Base-by-base conservation (phyloP, 2,888 invertebrate genomes). In the Taenaris catops region DNA sequence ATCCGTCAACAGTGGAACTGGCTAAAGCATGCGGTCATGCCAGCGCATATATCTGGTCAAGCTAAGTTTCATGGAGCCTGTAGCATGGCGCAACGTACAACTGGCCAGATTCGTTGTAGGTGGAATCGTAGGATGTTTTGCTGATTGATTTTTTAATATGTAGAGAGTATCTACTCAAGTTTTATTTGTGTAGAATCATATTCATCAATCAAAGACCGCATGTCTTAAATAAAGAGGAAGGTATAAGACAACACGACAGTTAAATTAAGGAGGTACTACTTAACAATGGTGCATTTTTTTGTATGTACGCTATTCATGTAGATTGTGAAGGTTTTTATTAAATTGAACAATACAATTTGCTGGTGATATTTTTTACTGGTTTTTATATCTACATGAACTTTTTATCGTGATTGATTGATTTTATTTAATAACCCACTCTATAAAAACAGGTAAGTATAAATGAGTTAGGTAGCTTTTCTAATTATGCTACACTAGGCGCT, bases 251-350 rank as follows among this genome's bases (percentile, higher is more conserved):
- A 70, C 62, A 70, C 66, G 63, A 75, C 76, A 75, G 76, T 75
- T 78, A 46, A 46, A 46, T 46, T 76, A 73, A 73, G 59, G 70
- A 74, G 58, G 69, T 65, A 73, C 70, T 73, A 66, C 50, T 58
- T 59, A 60, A 79, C 73, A 76, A 76, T 71, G 69, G 70, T 59
- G 73, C 69, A 71, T 71, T 63, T 69, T 76, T 78, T 79, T 14
- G 21, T 43, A 25, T 31, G 32, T 16, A 7, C 23, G 24, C 11
- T 25, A 21, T 25, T 76, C 17, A 23, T 72, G 62, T 65, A 42
- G 47, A 49, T 54, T 34, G 23, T 27, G 16, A 34, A 34, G 26
- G 21, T 34, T 19, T 18, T 32, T 36, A 28, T 21, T 38, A 21
- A 32, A 38, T 16, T 16, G 32, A 38, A 23, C 37, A 32, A 38